Evolutionary conservation across 2,113 vertebrate genomes (phyloP).

Genomic region (Catagonus wagneri): DNA sequence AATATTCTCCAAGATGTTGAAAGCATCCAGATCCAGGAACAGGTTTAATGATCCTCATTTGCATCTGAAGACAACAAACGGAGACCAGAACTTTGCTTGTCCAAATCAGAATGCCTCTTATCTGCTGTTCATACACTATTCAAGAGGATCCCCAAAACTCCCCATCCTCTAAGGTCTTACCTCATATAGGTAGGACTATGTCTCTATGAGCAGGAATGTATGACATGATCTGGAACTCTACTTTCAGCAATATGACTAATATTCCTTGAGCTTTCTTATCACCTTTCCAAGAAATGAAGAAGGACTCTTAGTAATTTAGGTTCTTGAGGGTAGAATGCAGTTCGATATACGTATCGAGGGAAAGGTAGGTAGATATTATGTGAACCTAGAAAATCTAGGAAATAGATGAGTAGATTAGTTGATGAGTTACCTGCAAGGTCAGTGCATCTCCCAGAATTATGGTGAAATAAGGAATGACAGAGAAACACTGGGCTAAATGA

Average conservation of each 20-base stretch:
- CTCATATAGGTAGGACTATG: background rate
- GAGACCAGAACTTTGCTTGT: background rate
- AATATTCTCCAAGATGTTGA: conserved; percentile 3
- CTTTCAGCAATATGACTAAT: background rate
- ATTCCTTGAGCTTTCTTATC: background rate
- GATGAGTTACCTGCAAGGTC: background rate
- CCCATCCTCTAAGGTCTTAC: background rate
- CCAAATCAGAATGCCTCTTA: background rate
- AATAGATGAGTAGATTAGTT: background rate
- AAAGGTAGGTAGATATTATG: background rate
- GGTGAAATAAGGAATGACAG: background rate
- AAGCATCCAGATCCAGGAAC: background rate
- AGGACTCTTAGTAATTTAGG: background rate
- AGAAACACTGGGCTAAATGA: background rate
- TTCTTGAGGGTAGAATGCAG: background rate
- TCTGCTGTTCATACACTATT: background rate
- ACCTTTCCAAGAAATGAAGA: background rate
- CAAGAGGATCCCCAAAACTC: background rate
- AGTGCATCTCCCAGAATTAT: background rate
- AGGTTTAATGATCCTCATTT: background rate
- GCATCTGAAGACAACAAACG: background rate
- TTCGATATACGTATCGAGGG: background rate
- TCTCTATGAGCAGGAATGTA: background rate
- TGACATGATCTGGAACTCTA: background rate
- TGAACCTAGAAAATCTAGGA: background rate